Conservation (phyloP, 2,888 invertebrate species). For the Pinctada fucata region DNA sequence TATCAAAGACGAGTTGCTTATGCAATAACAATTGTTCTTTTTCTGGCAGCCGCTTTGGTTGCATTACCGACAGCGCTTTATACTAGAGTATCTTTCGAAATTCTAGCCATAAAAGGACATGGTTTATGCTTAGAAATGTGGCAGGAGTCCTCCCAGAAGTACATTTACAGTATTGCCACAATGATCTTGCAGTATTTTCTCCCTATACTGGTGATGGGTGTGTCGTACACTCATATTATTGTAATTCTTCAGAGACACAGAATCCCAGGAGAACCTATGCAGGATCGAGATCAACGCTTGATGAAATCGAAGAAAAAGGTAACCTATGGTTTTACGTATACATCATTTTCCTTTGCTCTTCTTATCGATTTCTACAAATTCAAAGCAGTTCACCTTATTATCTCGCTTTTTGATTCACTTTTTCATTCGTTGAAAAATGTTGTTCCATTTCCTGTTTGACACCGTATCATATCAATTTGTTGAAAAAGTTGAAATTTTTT, state of each 20-base stretch:
- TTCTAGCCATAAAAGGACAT: neutral
- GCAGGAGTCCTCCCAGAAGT: neutral
- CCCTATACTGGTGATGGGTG: neutral
- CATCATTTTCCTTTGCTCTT: too few relatives aligned
- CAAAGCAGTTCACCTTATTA: neutral
- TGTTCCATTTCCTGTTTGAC: neutral
- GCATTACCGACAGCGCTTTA: neutral
- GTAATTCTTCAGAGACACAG: neutral
- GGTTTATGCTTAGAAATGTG: neutral
- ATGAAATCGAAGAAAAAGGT: constrained; percentile 1
- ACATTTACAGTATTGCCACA: neutral
- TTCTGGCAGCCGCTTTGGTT: neutral
- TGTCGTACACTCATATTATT: neutral
- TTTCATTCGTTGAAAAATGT: neutral
- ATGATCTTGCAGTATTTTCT: neutral
- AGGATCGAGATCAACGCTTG: neutral
- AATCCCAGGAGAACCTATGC: neutral
- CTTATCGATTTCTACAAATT: neutral
- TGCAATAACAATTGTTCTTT: neutral
- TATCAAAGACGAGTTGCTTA: neutral
- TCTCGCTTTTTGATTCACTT: neutral
- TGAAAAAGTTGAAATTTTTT: too few relatives aligned
- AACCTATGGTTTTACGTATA: neutral
- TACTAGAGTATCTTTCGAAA: neutral
- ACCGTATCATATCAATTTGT: too few relatives aligned